These are phyloP conservation scores for Falco biarmicus DNA, from an alignment of 2,797 vertebrate genomes.

Conservation along the genomic window DNA sequence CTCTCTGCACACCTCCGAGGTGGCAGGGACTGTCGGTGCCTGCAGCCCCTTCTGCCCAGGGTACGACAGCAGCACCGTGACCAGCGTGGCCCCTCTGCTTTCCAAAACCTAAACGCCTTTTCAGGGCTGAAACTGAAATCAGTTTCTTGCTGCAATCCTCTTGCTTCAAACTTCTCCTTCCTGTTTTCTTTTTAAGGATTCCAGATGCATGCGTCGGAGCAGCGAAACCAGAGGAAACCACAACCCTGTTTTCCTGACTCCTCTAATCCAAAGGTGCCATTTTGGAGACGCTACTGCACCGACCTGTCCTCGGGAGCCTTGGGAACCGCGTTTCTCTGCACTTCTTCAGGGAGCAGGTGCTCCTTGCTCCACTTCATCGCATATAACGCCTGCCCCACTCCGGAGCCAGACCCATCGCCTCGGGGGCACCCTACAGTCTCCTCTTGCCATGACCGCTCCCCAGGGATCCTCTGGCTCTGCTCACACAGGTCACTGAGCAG, in stretches of 20 bases:
- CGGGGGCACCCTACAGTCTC: background rate
- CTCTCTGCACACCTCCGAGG: background rate
- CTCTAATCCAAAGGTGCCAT: background rate
- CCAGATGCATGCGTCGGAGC: background rate
- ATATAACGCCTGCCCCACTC: fast-evolving
- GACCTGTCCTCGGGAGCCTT: background rate
- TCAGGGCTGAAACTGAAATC: background rate
- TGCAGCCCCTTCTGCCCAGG: background rate
- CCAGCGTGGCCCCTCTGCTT: background rate
- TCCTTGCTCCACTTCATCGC: background rate
- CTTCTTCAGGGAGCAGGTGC: background rate
- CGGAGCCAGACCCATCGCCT: background rate
- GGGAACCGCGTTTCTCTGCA: background rate
- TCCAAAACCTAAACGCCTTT: background rate
- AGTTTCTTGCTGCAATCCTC: background rate
- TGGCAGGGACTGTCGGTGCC: fast-evolving
- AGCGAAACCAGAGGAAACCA: background rate
- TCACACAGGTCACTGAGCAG: background rate
- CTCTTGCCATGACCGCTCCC: background rate
- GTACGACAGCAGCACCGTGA: fast-evolving
- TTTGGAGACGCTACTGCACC: background rate
- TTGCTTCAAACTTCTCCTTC: constrained; percentile 40
- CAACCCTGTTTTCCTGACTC: background rate
- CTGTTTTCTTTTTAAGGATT: background rate
- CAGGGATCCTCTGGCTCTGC: background rate